Conservation (phyloP, 2,113 vertebrate species). For the Pavo muticus region DNA sequence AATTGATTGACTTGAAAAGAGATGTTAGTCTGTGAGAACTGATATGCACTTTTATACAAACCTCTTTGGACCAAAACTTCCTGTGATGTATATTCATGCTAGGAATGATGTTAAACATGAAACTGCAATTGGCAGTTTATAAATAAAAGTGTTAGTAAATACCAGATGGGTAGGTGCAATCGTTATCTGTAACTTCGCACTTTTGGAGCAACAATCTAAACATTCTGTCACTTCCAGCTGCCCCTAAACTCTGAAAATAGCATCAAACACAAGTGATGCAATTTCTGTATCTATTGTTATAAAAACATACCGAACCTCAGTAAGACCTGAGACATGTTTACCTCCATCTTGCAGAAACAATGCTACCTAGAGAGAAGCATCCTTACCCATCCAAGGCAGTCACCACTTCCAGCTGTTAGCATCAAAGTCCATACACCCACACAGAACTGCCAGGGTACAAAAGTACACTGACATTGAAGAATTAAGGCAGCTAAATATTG, state of each 20-base stretch:
- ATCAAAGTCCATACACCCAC: no score
- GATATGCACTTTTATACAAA: background rate
- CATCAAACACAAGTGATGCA: background rate
- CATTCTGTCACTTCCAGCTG: background rate
- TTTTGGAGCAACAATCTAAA: background rate
- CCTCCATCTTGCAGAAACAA: background rate
- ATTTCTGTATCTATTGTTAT: background rate
- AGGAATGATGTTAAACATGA: background rate
- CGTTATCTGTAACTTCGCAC: background rate
- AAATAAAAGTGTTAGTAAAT: background rate
- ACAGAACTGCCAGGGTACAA: no score
- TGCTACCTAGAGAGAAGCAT: background rate
- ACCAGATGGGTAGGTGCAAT: background rate
- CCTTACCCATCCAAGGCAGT: background rate
- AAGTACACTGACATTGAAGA: background rate
- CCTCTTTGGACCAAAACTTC: background rate
- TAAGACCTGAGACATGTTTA: background rate
- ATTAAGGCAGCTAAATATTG: background rate
- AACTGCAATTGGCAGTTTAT: background rate
- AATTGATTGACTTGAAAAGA: slow-evolving; percentile 12
- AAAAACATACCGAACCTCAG: background rate
- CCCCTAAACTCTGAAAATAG: background rate
- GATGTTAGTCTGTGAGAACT: background rate
- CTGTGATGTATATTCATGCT: background rate
- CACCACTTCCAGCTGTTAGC: background rate